Base-by-base conservation (phyloP, 2,888 invertebrate genomes). In the Clepsis dumicolana region DNA sequence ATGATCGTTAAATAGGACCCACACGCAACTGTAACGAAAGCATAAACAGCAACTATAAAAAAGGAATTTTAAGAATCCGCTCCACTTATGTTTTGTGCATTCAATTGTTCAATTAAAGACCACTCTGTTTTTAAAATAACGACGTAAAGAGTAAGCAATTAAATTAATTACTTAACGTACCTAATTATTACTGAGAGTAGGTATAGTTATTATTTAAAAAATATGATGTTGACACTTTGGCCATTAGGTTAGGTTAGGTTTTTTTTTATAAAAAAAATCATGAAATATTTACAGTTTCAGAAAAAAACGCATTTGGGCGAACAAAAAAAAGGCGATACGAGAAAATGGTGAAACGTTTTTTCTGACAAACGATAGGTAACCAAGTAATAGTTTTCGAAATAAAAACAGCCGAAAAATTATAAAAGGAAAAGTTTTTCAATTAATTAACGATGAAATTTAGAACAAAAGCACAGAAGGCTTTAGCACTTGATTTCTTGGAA, bases 401-500 rank as follows among this genome's bases (percentile, higher is more conserved):
- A 29, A 29, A 29, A 29, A 29, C 3, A 8, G 3, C 3, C 0
- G 29, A 29, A 29, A 29, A 29, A 29, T 29, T 7, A 7, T 38
- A n/a, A 14, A n/a, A 38, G 4, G 0, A 12, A 10, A 10, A 48
- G 21, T 12, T 48, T 48, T 48, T 21, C 5, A 52, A 32, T 56
- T 21, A 56, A 56, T 35, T 56, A 35, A 35, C 1, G 18, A 61
- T 61, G 5, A 61, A 67, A 67, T 64, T 64, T 64, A 64, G 67
- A 52, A 59, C 64, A 63, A 57, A 44, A 62, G 18, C 41, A 38
- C 70, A 74, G 57, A 74, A 73, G 73, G 59, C 65, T 61, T 60
- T 63, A 70, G 63, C 66, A 61, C 70, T 44, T 77, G 73, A 70
- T 75, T 92, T 92, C 93, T 73, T 66, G 81, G 90, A 91, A 92